phyloP scores from a whole-genome alignment of 2,888 invertebrate genomes.

The Oligia latruncula region DNA sequence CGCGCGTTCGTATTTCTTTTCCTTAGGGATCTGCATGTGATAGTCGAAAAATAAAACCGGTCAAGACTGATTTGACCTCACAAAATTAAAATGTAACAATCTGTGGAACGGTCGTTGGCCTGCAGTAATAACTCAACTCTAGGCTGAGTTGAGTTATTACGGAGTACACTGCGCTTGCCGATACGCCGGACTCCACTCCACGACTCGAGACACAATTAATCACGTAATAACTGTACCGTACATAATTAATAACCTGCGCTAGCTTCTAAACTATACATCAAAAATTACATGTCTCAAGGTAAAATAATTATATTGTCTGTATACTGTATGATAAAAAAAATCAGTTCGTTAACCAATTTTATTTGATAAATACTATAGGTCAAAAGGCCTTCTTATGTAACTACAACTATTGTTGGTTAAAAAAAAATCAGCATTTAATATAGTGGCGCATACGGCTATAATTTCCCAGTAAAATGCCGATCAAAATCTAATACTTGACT shows the following conservation, averaged over 20 bases:
- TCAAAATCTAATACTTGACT: too few species aligned
- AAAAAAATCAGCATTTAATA: too few species aligned
- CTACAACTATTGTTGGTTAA: too few species aligned
- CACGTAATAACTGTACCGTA: not conserved
- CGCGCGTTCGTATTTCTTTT: not conserved
- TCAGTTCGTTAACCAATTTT: too few species aligned
- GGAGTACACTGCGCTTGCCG: too few species aligned
- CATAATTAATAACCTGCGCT: not conserved
- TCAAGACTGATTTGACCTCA: not conserved
- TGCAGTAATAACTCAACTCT: not conserved
- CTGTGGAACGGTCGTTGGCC: not conserved
- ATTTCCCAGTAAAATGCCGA: too few species aligned
- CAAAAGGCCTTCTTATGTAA: too few species aligned
- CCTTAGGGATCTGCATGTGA: not conserved
- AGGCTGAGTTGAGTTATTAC: too few species aligned
- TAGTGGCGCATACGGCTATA: too few species aligned
- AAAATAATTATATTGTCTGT: not conserved
- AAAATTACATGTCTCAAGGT: too few species aligned
- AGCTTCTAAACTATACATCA: not conserved
- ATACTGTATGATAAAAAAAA: too few species aligned
- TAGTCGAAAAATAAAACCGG: not conserved
- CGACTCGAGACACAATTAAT: not conserved
- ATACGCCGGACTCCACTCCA: not conserved
- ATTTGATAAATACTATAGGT: too few species aligned
- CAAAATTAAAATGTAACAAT: not conserved